Conservation (phyloP, 2,797 vertebrate species). For the Falco peregrinus region DNA sequence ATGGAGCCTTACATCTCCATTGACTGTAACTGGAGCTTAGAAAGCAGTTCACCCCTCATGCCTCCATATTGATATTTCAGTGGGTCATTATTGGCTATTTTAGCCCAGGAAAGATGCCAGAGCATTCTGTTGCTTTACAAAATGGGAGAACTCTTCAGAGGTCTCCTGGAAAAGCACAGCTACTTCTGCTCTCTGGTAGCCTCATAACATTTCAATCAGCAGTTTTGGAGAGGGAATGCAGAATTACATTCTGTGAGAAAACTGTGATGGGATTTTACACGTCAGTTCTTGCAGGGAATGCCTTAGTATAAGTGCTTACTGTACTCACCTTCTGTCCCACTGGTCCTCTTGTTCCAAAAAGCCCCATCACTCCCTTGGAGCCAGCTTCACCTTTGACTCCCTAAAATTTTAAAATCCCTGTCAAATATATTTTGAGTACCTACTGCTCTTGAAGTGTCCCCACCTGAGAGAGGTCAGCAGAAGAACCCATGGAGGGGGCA, state of each 20-base stretch:
- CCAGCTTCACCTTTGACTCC: conserved; percentile 88
- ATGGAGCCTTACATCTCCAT: rapidly evolving
- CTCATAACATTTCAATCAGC: too few species aligned
- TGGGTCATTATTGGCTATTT: rapidly evolving
- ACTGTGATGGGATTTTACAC: not conserved
- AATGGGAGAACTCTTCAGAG: not conserved
- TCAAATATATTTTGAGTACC: not conserved
- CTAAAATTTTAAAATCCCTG: conserved; percentile 32
- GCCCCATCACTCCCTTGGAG: conserved; percentile 84
- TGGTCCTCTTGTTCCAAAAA: conserved; percentile 86
- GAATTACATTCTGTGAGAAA: not conserved
- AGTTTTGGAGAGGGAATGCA: not conserved
- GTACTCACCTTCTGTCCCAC: conserved; percentile 87
- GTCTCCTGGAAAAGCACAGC: not conserved
- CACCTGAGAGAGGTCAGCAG: not conserved
- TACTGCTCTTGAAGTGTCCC: not conserved
- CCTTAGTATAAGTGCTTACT: not conserved
- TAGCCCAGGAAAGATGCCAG: not conserved
- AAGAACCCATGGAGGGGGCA: not conserved
- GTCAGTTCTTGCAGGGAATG: not conserved
- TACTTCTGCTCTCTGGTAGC: not conserved
- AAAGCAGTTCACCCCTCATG: not conserved
- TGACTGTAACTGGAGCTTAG: not conserved
- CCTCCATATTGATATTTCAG: not conserved
- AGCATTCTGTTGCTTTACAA: not conserved